Conservation (phyloP, 1,140 invertebrate species). For the Steinernema khuongi region DNA sequence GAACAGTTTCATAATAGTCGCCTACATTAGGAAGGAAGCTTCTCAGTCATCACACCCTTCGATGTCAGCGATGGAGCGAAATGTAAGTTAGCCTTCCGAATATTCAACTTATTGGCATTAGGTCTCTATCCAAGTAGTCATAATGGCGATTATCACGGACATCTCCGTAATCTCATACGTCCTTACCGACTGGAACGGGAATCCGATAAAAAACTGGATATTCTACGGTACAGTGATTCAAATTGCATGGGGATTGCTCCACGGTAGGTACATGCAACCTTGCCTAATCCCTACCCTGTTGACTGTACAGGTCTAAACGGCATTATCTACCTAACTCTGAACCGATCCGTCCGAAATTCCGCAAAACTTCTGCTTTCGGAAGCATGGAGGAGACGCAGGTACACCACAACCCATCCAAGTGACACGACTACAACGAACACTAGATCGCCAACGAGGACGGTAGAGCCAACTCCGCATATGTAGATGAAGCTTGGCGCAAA, state of each 20-base stretch:
- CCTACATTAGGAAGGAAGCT: neutral
- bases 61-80: neutral
- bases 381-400: neutral
- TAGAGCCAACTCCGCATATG: too few species aligned
- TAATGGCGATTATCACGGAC: neutral
- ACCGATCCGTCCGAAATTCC: neutral
- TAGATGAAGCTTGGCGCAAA: too few species aligned
- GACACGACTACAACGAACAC: neutral
- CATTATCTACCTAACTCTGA: neutral
- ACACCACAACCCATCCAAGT: neutral
- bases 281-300: neutral
- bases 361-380: neutral
- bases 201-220: neutral
- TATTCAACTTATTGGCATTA: neutral
- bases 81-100: neutral
- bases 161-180: neutral
- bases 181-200: neutral
- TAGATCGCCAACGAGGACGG: too few species aligned
- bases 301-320: neutral
- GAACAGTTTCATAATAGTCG: neutral
- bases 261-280: neutral
- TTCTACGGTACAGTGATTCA: neutral
- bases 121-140: constrained; percentile 5
- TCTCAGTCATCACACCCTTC: neutral
- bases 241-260: neutral